These are phyloP conservation scores for Gryllus longicercus DNA, from an alignment of 2,888 invertebrate species.

Conservation along the genomic window DNA sequence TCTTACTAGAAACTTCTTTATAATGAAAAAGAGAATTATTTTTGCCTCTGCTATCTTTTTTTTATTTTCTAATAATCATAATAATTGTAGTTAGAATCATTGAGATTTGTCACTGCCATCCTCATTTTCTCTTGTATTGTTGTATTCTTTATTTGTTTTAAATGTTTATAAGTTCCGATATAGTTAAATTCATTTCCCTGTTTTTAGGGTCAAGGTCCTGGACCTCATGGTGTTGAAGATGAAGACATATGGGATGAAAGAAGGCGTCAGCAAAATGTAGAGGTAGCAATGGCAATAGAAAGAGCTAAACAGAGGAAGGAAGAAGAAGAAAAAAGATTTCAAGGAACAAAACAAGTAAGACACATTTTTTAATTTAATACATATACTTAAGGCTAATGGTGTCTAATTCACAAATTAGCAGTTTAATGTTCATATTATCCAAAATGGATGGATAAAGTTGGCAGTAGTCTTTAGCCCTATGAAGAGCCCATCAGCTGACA, in stretches of 20 bases:
- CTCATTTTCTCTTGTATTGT: neutral
- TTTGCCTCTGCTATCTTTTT: too few relatives aligned
- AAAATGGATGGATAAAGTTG: neutral
- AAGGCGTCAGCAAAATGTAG: slow-evolving; percentile 64
- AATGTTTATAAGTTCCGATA: neutral
- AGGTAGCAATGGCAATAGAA: slow-evolving; percentile 75
- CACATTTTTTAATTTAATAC: neutral
- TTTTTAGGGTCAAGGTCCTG: slow-evolving; percentile 27
- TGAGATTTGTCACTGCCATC: neutral
- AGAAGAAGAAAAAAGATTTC: slow-evolving; percentile 79
- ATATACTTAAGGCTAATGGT: neutral
- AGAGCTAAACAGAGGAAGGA: slow-evolving; percentile 81
- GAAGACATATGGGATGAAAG: slow-evolving; percentile 70
- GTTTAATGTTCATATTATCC: neutral
- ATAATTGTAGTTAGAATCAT: too few relatives aligned
- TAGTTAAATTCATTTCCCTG: neutral
- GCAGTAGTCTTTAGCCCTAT: too few relatives aligned
- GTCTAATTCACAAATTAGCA: neutral
- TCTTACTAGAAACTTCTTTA: too few relatives aligned
- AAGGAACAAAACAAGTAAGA: slow-evolving; percentile 55
- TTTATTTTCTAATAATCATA: too few relatives aligned
- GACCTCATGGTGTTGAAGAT: slow-evolving; percentile 49
- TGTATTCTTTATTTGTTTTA: neutral
- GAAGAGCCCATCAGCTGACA: too few relatives aligned
- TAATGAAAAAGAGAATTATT: too few relatives aligned